A percentile compares a stretch with the other conserved stretches of the same genome.
Evolutionary conservation across 1,140 invertebrate genomes (phyloP).

Genomic region (Drosophila paulistorum): DNA sequence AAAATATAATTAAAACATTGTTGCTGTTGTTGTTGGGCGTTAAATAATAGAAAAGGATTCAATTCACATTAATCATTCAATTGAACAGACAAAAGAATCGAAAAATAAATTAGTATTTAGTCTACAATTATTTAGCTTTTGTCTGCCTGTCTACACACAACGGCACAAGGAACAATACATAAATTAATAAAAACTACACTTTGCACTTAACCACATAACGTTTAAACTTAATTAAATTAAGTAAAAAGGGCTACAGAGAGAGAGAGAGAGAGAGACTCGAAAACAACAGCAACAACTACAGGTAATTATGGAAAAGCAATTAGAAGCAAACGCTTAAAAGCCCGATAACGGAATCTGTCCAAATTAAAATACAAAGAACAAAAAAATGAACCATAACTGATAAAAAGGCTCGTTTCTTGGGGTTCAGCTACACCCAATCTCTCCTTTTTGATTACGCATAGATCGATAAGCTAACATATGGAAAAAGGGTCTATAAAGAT

Average conservation of each 20-base stretch:
- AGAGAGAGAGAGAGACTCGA: conserved; percentile 5
- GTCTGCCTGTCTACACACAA: conserved; percentile 11
- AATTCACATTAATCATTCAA: background rate
- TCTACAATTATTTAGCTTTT: background rate
- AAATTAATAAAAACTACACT: conserved; percentile 19
- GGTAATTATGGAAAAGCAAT: conserved; percentile 29
- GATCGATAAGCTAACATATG: conserved; percentile 28
- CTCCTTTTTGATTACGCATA: conserved; percentile 8
- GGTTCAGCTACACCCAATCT: conserved; percentile 3
- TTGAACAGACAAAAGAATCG: background rate
- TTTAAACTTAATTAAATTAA: conserved; percentile 23
- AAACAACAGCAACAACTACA: background rate
- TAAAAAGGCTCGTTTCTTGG: conserved; percentile 43
- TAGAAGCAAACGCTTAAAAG: conserved; percentile 41
- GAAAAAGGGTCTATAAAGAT: background rate
- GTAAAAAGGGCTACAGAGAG: background rate
- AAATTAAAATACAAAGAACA: background rate
- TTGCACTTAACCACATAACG: conserved; percentile 22
- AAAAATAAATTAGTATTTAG: too few relatives aligned
- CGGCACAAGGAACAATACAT: conserved; percentile 62
- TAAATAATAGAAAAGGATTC: background rate
- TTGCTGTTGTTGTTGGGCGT: background rate
- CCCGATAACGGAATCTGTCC: conserved; percentile 34
- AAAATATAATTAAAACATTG: conserved; percentile 13
- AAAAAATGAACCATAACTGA: conserved; percentile 35